Percentiles rank a stretch among this genome's conserved stretches.
Conservation (phyloP, 2,888 invertebrate species). For the Saturnia pavonia region DNA sequence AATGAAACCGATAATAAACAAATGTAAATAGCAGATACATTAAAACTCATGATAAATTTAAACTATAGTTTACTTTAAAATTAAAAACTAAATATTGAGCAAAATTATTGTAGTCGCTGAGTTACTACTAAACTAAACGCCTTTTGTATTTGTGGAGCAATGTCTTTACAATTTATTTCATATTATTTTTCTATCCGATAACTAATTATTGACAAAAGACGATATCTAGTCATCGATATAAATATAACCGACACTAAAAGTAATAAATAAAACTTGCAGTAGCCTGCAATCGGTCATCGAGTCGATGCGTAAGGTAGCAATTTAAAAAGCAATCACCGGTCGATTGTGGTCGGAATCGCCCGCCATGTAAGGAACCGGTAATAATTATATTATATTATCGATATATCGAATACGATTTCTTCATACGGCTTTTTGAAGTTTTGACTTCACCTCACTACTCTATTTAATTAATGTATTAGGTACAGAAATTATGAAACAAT, state of each 20-base stretch:
- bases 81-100: no score
- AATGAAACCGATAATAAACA: no score
- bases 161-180: neutral
- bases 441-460: constrained; percentile 58
- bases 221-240: neutral
- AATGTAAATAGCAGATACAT: no score
- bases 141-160: neutral
- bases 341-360: constrained; percentile 60
- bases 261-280: constrained; percentile 59
- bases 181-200: neutral
- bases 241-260: constrained; percentile 30
- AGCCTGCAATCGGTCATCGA: constrained; percentile 51
- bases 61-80: no score
- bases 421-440: constrained; percentile 57
- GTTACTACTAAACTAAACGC: no score
- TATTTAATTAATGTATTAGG: neutral
- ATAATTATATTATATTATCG: constrained; percentile 74
- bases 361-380: constrained; percentile 66
- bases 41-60: no score
- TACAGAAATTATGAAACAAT: neutral
- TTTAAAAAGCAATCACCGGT: constrained; percentile 75
- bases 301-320: constrained; percentile 51
- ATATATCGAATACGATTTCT: constrained; percentile 59
- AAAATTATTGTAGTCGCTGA: no score
- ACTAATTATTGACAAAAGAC: neutral